These are phyloP conservation scores for Rhogogaster chlorosoma DNA, from an alignment of 2,888 invertebrate genomes.

Conservation along the genomic window DNA sequence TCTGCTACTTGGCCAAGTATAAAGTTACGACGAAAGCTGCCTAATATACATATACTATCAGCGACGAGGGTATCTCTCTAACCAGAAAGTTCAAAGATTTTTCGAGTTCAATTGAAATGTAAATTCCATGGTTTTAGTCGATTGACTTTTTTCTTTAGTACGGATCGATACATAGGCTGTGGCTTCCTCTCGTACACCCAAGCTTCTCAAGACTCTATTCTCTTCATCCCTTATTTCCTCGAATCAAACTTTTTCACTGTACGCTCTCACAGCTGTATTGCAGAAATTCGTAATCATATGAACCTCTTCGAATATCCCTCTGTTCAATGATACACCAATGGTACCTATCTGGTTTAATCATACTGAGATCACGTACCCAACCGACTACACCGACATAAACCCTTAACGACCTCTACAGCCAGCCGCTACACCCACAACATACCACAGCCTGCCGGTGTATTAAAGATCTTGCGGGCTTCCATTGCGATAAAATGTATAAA, in stretches of 20 bases:
- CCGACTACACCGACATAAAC: conserved; percentile 27
- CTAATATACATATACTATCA: not conserved
- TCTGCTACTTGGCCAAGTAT: not conserved
- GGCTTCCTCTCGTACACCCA: not conserved
- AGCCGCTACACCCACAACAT: conserved; percentile 40
- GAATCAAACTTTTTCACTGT: not conserved
- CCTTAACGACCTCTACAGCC: conserved; percentile 45
- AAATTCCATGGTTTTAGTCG: conserved; percentile 39
- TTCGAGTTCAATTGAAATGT: conserved; percentile 33
- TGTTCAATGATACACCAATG: not conserved
- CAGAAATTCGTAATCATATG: not conserved
- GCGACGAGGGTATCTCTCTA: not conserved
- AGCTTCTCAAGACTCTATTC: conserved; percentile 9
- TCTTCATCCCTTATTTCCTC: not conserved
- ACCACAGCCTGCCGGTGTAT: conserved; percentile 29
- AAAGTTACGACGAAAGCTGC: conserved; percentile 25
- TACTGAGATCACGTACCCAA: conserved; percentile 38
- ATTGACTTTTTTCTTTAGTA: not conserved
- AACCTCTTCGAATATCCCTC: not conserved
- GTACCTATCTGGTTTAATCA: conserved; percentile 30
- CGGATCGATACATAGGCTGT: not conserved
- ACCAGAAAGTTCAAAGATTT: conserved; percentile 15
- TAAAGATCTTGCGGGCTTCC: conserved; percentile 17
- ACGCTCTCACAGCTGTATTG: not conserved
- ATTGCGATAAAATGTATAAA: conserved; percentile 15